Base-by-base conservation (phyloP, 2,888 invertebrate genomes). In the Achlya flavicornis region DNA sequence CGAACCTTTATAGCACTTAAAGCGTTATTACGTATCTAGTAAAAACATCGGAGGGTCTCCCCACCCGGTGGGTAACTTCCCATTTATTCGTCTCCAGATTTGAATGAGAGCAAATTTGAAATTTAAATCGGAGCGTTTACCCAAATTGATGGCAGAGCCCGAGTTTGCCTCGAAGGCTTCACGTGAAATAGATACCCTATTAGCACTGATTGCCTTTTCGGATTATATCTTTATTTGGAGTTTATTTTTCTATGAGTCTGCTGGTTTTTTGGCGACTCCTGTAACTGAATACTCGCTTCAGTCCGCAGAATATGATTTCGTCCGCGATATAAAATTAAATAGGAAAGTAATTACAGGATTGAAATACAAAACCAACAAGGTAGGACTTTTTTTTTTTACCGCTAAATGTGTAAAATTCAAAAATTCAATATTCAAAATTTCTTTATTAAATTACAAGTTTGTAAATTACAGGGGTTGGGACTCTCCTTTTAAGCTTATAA, bases 51-150 rank as follows among this genome's bases (percentile, higher is more conserved):
- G 65, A 35, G 41, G 41, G 57, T 41, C 65, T 69, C 53, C 19
- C 53, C 58, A 11, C 38, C 38, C 70, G 70, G 53, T 19, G 53
- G 53, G 53, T 53, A 53, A 53, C 53, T 53, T 53, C 67, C 78
- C 79, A 79, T 80, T 80, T 76, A 77, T 79, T 72, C 77, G 69
- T 74, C 76, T 73, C 71, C 67, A 71, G 79, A 80, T 80, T 80
- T 81, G 81, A 80, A 83, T 78, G 80, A 76, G 81, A 77, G 77
- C 76, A 81, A 78, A 83, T 83, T 83, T 83, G 80, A 83, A 83
- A 80, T 83, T 81, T 80, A 83, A 83, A 83, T 83, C 69, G 72
- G 65, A 70, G 64, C 69, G 63, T 68, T 74, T 72, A 53, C 53
- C 53, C 53, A 53, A 53, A 53, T 53, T 53, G 53, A 53, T 53